These are phyloP conservation scores for Stegodyphus dumicola DNA, from an alignment of 1,140 invertebrate genomes.

Conservation along the genomic window DNA sequence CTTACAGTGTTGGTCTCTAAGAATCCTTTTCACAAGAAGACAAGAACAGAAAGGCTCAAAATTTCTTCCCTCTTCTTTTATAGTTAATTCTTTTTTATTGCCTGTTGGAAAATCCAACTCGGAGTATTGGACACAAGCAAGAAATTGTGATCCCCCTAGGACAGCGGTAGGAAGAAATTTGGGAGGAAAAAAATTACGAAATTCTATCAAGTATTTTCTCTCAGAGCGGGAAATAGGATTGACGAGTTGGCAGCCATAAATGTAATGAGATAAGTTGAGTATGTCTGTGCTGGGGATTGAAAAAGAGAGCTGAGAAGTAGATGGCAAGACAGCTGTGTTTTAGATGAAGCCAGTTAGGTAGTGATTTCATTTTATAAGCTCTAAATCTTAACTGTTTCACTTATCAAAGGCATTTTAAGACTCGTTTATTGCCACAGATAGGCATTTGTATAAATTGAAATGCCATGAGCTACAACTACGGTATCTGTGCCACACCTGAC, in stretches of 20 bases:
- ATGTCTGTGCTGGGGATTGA: no score
- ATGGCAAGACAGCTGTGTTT: no score
- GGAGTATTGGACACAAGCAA: constrained; percentile 31
- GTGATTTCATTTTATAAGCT: no score
- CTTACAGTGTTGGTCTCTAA: constrained; percentile 20
- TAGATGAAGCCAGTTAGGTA: no score
- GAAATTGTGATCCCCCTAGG: constrained; percentile 25
- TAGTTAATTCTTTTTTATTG: constrained; percentile 39
- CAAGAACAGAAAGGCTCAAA: constrained; percentile 16
- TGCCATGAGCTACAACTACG: no score
- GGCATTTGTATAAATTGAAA: no score
- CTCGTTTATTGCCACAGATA: no score
- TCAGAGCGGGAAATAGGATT: constrained; percentile 35
- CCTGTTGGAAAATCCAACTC: constrained; percentile 1
- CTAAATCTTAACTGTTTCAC: no score
- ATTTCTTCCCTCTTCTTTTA: not conserved
- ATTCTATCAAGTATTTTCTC: constrained; percentile 40
- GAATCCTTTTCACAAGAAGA: not conserved
- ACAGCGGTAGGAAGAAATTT: not conserved
- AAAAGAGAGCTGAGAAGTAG: no score
- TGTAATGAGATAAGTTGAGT: constrained; percentile 24
- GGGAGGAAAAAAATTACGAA: not conserved
- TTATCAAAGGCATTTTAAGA: no score
- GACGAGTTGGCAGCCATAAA: not conserved
- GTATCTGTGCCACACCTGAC: no score